Percentiles rank a stretch among this genome's conserved stretches.
Evolutionary conservation across 2,888 invertebrate species (phyloP).

Genomic region (Melipona bicolor): DNA sequence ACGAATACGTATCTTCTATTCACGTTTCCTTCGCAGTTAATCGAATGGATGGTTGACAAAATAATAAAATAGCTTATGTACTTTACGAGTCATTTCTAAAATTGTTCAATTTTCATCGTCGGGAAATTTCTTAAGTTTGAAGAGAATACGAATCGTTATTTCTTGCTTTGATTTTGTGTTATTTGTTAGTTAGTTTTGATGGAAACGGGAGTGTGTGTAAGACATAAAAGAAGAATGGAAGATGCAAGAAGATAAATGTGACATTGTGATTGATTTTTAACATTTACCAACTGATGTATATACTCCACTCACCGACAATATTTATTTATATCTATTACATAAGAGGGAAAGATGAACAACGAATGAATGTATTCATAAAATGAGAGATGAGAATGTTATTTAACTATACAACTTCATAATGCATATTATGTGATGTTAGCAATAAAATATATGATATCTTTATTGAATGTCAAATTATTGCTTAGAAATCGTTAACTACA

Average conservation of each 20-base stretch:
- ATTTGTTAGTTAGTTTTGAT: not conserved
- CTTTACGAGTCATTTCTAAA: not conserved
- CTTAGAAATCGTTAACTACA: not conserved
- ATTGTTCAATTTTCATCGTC: no score
- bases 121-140: not conserved
- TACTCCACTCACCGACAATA: conserved; percentile 86
- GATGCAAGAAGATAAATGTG: not conserved
- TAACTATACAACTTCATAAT: no score
- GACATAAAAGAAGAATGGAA: not conserved
- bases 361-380: no score
- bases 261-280: not conserved
- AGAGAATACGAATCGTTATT: not conserved
- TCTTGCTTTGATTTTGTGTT: not conserved
- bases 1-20: not conserved
- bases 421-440: not conserved
- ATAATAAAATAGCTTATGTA: not conserved
- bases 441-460: not conserved
- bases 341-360: no score
- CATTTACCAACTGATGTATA: not conserved
- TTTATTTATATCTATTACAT: no score
- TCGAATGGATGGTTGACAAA: no score
- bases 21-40: not conserved
- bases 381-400: no score
- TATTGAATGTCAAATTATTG: not conserved
- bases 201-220: not conserved